Evolutionary conservation across 2,113 vertebrate species (phyloP), one percentile per base, ranked within the genome.

Genomic region (Girardinichthys multiradiatus): DNA sequence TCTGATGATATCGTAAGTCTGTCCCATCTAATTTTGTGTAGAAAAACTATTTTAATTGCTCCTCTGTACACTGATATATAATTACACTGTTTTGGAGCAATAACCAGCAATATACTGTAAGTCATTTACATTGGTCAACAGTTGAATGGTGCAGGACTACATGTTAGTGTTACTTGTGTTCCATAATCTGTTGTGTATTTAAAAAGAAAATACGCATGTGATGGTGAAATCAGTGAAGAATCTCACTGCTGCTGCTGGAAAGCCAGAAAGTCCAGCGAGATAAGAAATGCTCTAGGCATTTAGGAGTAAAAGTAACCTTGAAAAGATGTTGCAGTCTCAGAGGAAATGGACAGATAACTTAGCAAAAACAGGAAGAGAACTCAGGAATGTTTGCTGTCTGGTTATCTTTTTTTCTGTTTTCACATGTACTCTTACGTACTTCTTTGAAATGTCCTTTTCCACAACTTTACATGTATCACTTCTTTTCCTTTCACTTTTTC

Each of bases 401-500:
- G n/a, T 35, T 7, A 35, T 35, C 35, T 10, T 35, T 35, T 35
- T 35, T 35, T 35, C 35, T 7, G 35, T 7, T 35, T 35, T 35
- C 10, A 35, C 35, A 5, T 35, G 5, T 7, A 7, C 35, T 5
- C 35, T 1, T 7, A 35, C 10, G 35, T 35, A 35, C 51, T 30
- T 69, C 66, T 21, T 17, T 54, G 29, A 29, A 8, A 54, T 66
- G n/a, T 85, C 71, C 76, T 74, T 59, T 69, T 68, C 30, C 60
- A 31, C 28, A 64, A 24, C n/a, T 72, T 59, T 30, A 42, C 68
- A 27, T 48, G 7, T 65, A 65, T 65, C 64, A 27, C 4, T 27
- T 27, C 21, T 33, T 15, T 17, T 59, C 14, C 7, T 59, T 28
- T 30, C 28, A 33, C 8, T 62, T 62, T 62, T 35, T 11, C 14